Percentiles rank a stretch among this genome's conserved stretches.
phyloP scores from a whole-genome alignment of 2,113 vertebrate species.

The Pungitius pungitius region DNA sequence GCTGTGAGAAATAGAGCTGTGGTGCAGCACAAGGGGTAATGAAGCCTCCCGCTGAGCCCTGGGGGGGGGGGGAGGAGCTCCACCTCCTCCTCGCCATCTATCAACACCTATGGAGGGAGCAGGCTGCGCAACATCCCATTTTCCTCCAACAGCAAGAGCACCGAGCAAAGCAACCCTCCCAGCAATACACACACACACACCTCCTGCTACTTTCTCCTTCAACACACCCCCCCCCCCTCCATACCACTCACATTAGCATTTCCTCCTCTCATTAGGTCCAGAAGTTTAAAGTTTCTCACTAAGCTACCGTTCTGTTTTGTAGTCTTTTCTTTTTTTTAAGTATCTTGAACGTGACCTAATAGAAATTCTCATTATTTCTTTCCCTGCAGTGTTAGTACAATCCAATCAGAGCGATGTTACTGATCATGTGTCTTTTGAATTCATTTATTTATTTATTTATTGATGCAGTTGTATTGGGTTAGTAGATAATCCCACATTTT shows the following conservation, averaged over 20 bases:
- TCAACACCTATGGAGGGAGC: slow-evolving; percentile 64
- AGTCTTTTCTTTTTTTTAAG: background rate
- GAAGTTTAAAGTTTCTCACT: slow-evolving; percentile 57
- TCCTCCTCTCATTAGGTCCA: slow-evolving; percentile 46
- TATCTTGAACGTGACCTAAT: slow-evolving; percentile 25
- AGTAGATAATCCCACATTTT: background rate
- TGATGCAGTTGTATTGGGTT: background rate
- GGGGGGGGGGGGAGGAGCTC: slow-evolving; percentile 65
- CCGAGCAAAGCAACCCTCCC: slow-evolving; percentile 31
- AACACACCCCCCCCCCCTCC: background rate
- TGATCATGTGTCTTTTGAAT: slow-evolving; percentile 17
- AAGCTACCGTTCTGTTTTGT: slow-evolving; percentile 11
- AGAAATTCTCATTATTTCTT: slow-evolving; percentile 56
- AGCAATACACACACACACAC: slow-evolving; percentile 12
- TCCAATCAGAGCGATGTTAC: slow-evolving; percentile 36
- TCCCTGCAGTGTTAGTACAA: slow-evolving; percentile 31
- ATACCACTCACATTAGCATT: slow-evolving; percentile 32
- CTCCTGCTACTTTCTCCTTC: slow-evolving; percentile 27
- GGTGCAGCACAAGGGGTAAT: slow-evolving; percentile 58
- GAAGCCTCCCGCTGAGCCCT: slow-evolving; percentile 66
- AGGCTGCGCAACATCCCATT: slow-evolving; percentile 40
- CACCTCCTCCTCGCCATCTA: slow-evolving; percentile 63
- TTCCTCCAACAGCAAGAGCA: slow-evolving; percentile 38
- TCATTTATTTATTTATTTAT: slow-evolving; percentile 34
- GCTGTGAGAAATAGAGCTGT: slow-evolving; percentile 49